These are phyloP conservation scores for Scomberomorus guttatus DNA, from an alignment of 2,797 vertebrate species.

Conservation along the genomic window DNA sequence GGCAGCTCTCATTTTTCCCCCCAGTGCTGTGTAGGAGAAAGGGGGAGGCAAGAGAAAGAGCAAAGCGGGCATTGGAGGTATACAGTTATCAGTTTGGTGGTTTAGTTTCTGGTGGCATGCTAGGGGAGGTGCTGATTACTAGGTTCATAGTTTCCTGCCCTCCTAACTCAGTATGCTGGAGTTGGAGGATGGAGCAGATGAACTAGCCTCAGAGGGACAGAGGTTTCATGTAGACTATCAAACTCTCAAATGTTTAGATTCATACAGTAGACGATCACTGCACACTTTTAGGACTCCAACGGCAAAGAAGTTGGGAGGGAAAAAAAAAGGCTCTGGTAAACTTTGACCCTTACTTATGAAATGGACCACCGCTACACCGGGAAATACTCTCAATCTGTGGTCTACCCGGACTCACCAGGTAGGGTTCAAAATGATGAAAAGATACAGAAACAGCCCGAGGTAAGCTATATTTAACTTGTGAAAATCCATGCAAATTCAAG, in stretches of 20 bases:
- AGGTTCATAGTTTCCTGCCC: slow-evolving; percentile 18
- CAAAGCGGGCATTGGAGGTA: slow-evolving; percentile 1
- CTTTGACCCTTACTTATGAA: slow-evolving; percentile 36
- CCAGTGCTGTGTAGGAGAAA: slow-evolving; percentile 3
- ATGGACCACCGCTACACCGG: slow-evolving; percentile 70
- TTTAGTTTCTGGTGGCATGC: slow-evolving; percentile 48
- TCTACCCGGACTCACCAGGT: slow-evolving; percentile 60
- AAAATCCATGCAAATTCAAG: not conserved
- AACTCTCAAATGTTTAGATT: slow-evolving; percentile 10
- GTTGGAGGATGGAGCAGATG: slow-evolving; percentile 22
- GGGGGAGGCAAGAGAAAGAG: slow-evolving; percentile 2
- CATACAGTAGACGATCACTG: not conserved
- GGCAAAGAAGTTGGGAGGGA: slow-evolving; percentile 17
- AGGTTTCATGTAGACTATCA: not conserved
- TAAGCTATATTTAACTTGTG: not conserved
- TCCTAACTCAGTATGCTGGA: slow-evolving; percentile 21
- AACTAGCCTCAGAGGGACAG: slow-evolving; percentile 3
- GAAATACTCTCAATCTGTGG: slow-evolving; percentile 43
- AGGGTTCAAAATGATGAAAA: slow-evolving; percentile 39
- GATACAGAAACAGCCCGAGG: not conserved
- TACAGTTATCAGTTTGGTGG: slow-evolving; percentile 40
- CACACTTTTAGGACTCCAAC: not conserved
- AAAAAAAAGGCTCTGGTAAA: slow-evolving; percentile 12
- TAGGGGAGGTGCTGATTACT: slow-evolving; percentile 55
- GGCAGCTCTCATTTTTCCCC: not conserved